A percentile compares a stretch with the other conserved stretches of the same genome.
phyloP scores from a whole-genome alignment of 2,797 vertebrate genomes.

The Limnodromus scolopaceus region DNA sequence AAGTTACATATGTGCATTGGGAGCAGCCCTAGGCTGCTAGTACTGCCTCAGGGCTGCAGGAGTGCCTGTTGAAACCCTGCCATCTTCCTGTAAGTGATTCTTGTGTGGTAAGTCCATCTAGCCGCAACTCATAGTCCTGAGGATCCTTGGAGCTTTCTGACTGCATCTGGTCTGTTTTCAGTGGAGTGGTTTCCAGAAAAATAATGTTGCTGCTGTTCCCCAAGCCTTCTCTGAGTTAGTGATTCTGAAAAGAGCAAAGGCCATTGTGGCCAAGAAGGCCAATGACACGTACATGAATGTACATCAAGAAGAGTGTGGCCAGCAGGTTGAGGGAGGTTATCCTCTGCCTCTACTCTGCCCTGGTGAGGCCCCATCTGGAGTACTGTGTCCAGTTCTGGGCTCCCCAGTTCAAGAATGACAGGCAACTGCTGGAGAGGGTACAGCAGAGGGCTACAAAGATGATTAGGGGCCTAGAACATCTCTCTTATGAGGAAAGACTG shows the following conservation, averaged over 20 bases:
- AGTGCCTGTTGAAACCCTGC: background rate
- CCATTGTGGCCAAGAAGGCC: too few relatives aligned
- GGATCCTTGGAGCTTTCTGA: background rate
- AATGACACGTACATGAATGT: too few relatives aligned
- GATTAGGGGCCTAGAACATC: too few relatives aligned
- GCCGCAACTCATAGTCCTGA: accelerated
- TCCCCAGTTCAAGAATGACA: too few relatives aligned
- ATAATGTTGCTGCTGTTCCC: background rate
- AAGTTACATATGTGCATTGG: background rate
- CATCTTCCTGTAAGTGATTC: background rate
- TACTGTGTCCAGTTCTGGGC: too few relatives aligned
- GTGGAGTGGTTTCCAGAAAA: background rate
- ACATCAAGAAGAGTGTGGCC: too few relatives aligned
- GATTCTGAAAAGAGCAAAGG: background rate
- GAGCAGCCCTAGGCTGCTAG: background rate
- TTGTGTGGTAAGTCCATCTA: accelerated
- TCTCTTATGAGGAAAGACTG: too few relatives aligned
- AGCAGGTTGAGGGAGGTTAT: too few relatives aligned
- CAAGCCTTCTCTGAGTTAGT: background rate
- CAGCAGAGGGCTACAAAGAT: too few relatives aligned
- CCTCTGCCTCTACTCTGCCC: too few relatives aligned
- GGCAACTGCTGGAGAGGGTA: too few relatives aligned
- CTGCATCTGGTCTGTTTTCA: background rate
- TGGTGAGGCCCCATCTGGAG: too few relatives aligned
- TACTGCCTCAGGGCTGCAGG: background rate